Evolutionary conservation across 1,140 invertebrate genomes (phyloP).

Genomic region (Phthorimaea operculella): DNA sequence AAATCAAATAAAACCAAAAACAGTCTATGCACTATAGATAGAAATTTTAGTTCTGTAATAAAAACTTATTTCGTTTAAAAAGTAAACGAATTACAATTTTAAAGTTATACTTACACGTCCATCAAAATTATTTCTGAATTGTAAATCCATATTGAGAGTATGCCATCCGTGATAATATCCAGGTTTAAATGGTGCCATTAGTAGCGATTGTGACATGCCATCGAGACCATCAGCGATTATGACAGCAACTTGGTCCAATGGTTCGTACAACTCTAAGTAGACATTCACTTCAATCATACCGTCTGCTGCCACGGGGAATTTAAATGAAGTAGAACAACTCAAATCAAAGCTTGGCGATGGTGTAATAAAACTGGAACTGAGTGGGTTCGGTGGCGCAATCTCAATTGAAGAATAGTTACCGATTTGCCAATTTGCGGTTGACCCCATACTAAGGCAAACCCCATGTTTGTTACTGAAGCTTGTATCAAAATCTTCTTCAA

Average conservation of each 20-base stretch:
- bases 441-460: too few species aligned
- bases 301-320: not conserved
- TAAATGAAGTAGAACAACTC: too few species aligned
- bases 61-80: too few species aligned
- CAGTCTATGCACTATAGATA: too few species aligned
- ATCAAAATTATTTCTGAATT: not conserved
- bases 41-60: too few species aligned
- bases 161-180: not conserved
- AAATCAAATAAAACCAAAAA: too few species aligned
- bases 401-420: too few species aligned
- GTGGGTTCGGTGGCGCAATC: not conserved
- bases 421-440: too few species aligned
- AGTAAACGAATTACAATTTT: too few species aligned
- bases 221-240: not conserved
- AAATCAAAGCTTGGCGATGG: too few species aligned
- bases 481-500: too few species aligned
- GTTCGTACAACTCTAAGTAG: not conserved
- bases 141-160: not conserved
- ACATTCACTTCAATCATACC: not conserved
- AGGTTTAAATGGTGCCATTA: not conserved
- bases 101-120: not conserved
- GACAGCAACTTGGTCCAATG: not conserved
- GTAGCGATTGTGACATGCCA: not conserved
- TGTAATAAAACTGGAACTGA: not conserved
- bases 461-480: too few species aligned